These are phyloP conservation scores for Metalampra italica DNA, from an alignment of 2,888 invertebrate species.

Conservation along the genomic window DNA sequence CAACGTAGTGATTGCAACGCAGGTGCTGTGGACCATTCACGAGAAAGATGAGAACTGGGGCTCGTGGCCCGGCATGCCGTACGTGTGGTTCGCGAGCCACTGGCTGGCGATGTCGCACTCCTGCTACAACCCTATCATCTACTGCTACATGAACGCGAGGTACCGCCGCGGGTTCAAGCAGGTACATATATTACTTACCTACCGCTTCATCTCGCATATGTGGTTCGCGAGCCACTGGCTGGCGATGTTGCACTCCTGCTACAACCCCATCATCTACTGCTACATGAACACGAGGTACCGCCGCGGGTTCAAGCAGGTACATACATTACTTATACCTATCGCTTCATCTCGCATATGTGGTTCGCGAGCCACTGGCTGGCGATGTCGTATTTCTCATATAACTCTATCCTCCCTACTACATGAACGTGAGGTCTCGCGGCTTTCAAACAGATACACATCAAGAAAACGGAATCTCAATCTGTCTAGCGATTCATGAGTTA, in stretches of 20 bases:
- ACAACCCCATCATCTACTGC: slow-evolving; percentile 92
- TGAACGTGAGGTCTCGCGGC: too few species aligned
- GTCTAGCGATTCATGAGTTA: not conserved
- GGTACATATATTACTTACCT: slow-evolving; percentile 54
- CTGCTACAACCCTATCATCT: slow-evolving; percentile 93
- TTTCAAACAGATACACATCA: too few species aligned
- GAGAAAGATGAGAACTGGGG: slow-evolving; percentile 72
- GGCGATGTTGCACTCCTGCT: slow-evolving; percentile 93
- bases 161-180: slow-evolving; percentile 86
- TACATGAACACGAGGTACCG: slow-evolving; percentile 92
- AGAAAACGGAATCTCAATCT: slow-evolving; percentile 79
- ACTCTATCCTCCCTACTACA: slow-evolving; percentile 91
- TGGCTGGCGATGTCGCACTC: slow-evolving; percentile 94
- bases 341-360: slow-evolving; percentile 80
- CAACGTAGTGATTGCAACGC: not conserved
- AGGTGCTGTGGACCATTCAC: slow-evolving; percentile 79
- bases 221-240: slow-evolving; percentile 91
- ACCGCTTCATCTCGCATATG: slow-evolving; percentile 33
- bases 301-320: slow-evolving; percentile 81
- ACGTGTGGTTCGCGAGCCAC: slow-evolving; percentile 88
- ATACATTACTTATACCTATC: not conserved
- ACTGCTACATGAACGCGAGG: slow-evolving; percentile 91
- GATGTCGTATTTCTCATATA: slow-evolving; percentile 93
- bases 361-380: too few species aligned
- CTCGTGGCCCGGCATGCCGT: slow-evolving; percentile 82